These are phyloP conservation scores for Eupithecia subfuscata DNA, from an alignment of 2,888 invertebrate species.

Conservation along the genomic window DNA sequence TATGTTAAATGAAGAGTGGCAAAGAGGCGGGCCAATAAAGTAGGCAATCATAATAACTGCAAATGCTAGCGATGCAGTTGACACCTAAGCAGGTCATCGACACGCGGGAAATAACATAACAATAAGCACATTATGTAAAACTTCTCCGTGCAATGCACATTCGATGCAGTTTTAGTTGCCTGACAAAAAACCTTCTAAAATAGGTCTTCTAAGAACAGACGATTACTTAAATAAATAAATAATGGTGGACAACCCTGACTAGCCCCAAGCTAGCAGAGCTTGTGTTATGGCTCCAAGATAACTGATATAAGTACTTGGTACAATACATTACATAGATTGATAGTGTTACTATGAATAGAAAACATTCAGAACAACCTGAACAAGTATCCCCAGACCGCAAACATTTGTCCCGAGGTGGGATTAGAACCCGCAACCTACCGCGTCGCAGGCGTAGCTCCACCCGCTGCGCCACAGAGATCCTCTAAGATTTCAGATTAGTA, in stretches of 20 bases:
- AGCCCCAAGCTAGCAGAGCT: not conserved
- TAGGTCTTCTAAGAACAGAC: not conserved
- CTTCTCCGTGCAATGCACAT: not conserved
- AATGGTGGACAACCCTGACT: not conserved
- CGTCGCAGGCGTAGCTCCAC: not conserved
- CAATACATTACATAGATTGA: too few relatives aligned
- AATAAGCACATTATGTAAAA: slow-evolving; percentile 24
- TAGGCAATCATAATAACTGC: slow-evolving; percentile 18
- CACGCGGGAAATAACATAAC: slow-evolving; percentile 56
- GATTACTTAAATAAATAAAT: not conserved
- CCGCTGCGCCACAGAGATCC: not conserved
- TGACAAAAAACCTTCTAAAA: not conserved
- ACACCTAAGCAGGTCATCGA: slow-evolving; percentile 62
- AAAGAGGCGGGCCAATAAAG: slow-evolving; percentile 3
- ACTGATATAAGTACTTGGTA: too few relatives aligned
- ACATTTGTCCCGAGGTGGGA: not conserved
- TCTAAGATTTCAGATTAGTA: not conserved
- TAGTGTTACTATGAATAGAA: not conserved
- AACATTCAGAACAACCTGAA: not conserved
- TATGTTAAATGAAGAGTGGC: not conserved
- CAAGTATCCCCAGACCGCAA: not conserved
- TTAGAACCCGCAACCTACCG: not conserved
- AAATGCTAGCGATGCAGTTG: slow-evolving; percentile 30
- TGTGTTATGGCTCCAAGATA: too few relatives aligned
- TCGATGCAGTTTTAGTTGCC: slow-evolving; percentile 1